Percentiles rank a stretch among this genome's conserved stretches.
Conservation (phyloP, 2,797 vertebrate genomes). For the Uromys caudimaculatus region DNA sequence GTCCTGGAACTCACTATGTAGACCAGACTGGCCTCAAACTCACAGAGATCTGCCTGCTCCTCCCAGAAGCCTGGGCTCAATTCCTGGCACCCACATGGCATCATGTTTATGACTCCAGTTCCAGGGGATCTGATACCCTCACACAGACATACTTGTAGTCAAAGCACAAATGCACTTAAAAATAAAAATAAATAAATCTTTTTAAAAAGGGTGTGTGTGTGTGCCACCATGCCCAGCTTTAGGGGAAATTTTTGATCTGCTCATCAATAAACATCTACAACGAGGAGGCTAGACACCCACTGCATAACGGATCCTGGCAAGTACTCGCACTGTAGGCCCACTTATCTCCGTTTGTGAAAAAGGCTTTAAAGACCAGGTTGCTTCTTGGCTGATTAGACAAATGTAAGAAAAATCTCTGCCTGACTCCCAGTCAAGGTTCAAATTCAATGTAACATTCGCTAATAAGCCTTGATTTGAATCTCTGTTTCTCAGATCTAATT, state of each 20-base stretch:
- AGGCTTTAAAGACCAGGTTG: constrained; percentile 11
- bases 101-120: neutral
- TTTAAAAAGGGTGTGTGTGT: neutral
- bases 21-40: neutral
- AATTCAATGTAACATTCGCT: constrained; percentile 6
- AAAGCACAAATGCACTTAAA: neutral
- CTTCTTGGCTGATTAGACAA: neutral
- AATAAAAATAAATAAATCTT: neutral
- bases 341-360: constrained; percentile 50
- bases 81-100: neutral
- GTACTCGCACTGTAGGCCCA: neutral
- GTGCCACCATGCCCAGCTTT: neutral
- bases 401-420: neutral
- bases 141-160: neutral
- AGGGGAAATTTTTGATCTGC: constrained; percentile 16
- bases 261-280: constrained; percentile 8
- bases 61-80: neutral
- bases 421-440: constrained; percentile 1
- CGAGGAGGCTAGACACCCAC: neutral
- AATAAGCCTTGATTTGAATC: constrained; percentile 13
- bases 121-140: neutral
- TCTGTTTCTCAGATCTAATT: neutral
- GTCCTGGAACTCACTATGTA: neutral
- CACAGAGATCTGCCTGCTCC: neutral
- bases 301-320: constrained; percentile 37